Evolutionary conservation across 2,797 vertebrate species (phyloP), one percentile per base, ranked within the genome.

Genomic region (Uromys caudimaculatus): DNA sequence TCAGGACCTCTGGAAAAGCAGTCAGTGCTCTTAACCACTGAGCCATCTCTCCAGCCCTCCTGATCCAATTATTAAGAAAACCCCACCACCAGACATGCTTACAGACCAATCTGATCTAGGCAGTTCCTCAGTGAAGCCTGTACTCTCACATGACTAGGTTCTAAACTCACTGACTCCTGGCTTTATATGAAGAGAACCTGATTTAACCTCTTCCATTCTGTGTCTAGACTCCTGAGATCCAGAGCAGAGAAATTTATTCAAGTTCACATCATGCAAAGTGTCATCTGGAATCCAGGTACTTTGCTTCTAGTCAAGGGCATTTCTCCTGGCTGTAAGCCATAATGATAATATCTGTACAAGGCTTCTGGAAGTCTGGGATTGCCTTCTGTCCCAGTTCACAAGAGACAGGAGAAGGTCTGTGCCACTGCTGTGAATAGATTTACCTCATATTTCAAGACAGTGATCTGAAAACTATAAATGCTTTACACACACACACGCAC

Each of bases 311-410:
- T 11, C 50, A 6, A 60, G 44, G n/a, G 35, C 50, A 23, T 8
- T 81, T 81, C 29, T 50, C n/a, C 27, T 58, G 21, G 76, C 67
- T 71, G 27, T 90, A 67, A 64, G 54, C n/a, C 52, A 85, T 56
- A 78, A 27, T 60, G 29, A 19, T 10, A 19, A 0, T 54, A 19
- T 91, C 84, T 78, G 50, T 10, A 79, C 29, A 54, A 24, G 16
- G 13, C 29, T 62, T 90, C 64, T 69, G 50, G 60, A 86, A 56
- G 87, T 83, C 54, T 77, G 16, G 64, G 38, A 4, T 29, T 81
- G 71, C 69, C 73, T 87, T 92, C 88, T 60, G 32, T 69, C 35
- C 58, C n/a, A 78, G n/a, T 73, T 93, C 67, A 89, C 44, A 83
- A 29, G n/a, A 27, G 27, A 76, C 47, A 56, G 50, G 56, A 23